A percentile compares a stretch with the other conserved stretches of the same genome.
Conservation (phyloP, 2,888 invertebrate species). For the Tigriopus californicus region DNA sequence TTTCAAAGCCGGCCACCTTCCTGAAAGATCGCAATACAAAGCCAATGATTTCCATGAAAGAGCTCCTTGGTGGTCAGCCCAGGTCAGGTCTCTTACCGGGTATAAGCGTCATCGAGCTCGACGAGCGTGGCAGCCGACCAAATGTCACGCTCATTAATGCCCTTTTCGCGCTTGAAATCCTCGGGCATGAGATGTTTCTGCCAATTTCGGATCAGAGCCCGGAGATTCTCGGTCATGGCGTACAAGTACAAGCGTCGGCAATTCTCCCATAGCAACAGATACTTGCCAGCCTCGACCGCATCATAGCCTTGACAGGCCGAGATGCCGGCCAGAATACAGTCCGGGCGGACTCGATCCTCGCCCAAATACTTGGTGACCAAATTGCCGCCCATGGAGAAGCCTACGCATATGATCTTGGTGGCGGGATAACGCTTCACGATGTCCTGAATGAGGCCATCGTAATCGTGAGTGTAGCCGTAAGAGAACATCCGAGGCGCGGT, state of each 20-base stretch:
- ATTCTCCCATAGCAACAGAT: constrained; percentile 67
- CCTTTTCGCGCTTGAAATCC: constrained; percentile 45
- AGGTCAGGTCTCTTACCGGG: constrained; percentile 31
- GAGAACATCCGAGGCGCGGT: constrained; percentile 75
- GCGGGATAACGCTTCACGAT: constrained; percentile 31
- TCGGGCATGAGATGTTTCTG: constrained; percentile 52
- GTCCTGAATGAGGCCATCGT: constrained; percentile 57
- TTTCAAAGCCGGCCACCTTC: neutral
- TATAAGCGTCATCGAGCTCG: constrained; percentile 74
- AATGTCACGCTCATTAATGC: constrained; percentile 57
- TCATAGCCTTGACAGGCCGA: constrained; percentile 89
- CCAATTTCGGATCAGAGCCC: constrained; percentile 66
- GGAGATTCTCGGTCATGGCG: constrained; percentile 80
- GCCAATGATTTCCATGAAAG: neutral
- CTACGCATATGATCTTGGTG: constrained; percentile 60
- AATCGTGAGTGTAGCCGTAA: constrained; percentile 80
- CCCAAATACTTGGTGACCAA: constrained; percentile 81
- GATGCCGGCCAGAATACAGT: constrained; percentile 63
- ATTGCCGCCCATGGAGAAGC: constrained; percentile 86
- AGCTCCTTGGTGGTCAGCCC: too few species aligned
- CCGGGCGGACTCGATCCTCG: constrained; percentile 33
- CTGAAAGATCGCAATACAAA: neutral
- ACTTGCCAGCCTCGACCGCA: constrained; percentile 64
- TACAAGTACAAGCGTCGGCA: constrained; percentile 74
- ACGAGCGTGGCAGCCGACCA: constrained; percentile 68